A percentile compares a stretch with the other conserved stretches of the same genome.
Evolutionary conservation across 2,797 vertebrate genomes (phyloP).

Genomic region (Gallinago solitaria): DNA sequence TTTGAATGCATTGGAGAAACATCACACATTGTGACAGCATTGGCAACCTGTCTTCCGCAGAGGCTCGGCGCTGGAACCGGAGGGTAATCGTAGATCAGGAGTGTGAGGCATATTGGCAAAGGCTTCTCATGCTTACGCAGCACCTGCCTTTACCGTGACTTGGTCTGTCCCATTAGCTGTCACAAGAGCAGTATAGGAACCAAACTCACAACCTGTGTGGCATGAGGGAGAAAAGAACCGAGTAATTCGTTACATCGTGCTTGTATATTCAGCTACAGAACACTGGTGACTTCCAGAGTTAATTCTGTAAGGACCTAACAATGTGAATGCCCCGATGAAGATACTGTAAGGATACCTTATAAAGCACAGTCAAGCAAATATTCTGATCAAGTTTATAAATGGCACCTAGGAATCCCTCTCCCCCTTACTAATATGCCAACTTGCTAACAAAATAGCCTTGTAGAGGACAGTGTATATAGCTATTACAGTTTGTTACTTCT

Average conservation of each 20-base stretch:
- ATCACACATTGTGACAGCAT: neutral
- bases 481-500: neutral
- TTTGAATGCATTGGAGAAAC: neutral
- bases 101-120: neutral
- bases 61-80: rapidly evolving
- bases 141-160: neutral
- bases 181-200: neutral
- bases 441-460: neutral
- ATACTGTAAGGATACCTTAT: neutral
- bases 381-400: neutral
- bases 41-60: neutral
- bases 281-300: neutral
- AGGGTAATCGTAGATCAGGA: neutral
- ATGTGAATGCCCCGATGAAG: neutral
- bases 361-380: neutral
- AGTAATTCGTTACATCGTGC: neutral
- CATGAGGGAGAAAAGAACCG: neutral
- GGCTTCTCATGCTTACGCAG: neutral
- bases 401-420: neutral
- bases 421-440: neutral
- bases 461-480: neutral
- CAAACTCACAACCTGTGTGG: neutral
- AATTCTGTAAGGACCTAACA: neutral
- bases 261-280: neutral
- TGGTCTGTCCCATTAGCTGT: neutral